These are phyloP conservation scores for Papilio glaucus DNA, from an alignment of 1,140 invertebrate genomes.

Conservation along the genomic window DNA sequence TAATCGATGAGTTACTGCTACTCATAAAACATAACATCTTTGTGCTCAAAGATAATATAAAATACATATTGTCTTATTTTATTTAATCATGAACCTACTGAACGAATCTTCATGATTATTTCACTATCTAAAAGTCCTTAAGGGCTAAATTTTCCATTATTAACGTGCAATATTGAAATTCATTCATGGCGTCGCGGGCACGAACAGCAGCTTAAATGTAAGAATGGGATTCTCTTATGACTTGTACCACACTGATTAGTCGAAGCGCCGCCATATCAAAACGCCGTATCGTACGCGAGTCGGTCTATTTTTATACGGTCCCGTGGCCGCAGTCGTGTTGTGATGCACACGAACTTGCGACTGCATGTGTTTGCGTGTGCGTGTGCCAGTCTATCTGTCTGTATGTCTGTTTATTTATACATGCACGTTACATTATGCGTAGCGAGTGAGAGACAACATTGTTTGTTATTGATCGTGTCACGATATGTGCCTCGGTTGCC, in stretches of 20 bases:
- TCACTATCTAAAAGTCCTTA: too few relatives aligned
- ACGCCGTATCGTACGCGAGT: constrained; percentile 44
- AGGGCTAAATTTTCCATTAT: too few relatives aligned
- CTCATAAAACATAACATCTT: too few relatives aligned
- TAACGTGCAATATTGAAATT: too few relatives aligned
- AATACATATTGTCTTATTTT: too few relatives aligned
- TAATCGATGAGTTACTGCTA: not conserved
- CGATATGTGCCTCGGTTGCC: not conserved
- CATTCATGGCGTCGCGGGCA: too few relatives aligned
- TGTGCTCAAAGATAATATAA: too few relatives aligned
- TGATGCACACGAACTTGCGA: not conserved
- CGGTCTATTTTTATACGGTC: constrained; percentile 51
- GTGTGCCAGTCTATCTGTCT: too few relatives aligned
- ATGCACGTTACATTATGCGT: constrained; percentile 14
- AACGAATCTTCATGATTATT: too few relatives aligned
- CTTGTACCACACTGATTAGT: constrained; percentile 38
- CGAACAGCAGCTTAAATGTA: too few relatives aligned
- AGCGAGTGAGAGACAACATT: constrained; percentile 2
- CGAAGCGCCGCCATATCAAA: constrained; percentile 43
- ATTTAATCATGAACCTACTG: too few relatives aligned
- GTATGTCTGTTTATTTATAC: not conserved
- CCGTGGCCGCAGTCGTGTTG: constrained; percentile 40
- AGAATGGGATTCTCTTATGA: constrained; percentile 27
- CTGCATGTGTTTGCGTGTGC: not conserved
- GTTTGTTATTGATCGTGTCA: constrained; percentile 26